phyloP scores from a whole-genome alignment of 2,797 vertebrate genomes.

The Neostethus bicornis region DNA sequence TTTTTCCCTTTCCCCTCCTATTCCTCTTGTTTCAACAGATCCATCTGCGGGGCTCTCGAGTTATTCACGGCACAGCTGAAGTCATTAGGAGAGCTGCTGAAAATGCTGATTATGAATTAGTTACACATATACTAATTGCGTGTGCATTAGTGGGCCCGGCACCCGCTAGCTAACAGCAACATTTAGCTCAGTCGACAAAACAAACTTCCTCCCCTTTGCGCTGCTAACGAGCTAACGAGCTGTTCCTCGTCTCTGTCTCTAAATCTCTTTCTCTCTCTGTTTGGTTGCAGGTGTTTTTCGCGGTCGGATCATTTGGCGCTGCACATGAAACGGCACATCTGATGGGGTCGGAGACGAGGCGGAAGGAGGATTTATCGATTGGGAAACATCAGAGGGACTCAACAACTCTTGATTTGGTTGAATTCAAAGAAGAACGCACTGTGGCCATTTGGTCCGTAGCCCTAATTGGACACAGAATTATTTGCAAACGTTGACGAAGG shows the following conservation, averaged over 20 bases:
- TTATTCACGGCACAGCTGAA: constrained; percentile 73
- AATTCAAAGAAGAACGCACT: constrained; percentile 18
- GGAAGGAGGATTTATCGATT: constrained; percentile 43
- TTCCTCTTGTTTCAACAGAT: constrained; percentile 49
- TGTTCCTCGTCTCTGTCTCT: constrained; percentile 51
- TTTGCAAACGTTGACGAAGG: constrained; percentile 18
- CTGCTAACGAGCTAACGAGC: constrained; percentile 61
- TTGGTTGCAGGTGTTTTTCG: constrained; percentile 94
- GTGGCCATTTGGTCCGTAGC: constrained; percentile 49
- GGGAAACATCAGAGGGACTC: constrained; percentile 34
- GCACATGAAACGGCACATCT: constrained; percentile 99
- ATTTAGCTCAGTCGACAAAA: constrained; percentile 70
- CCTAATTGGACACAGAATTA: constrained; percentile 26
- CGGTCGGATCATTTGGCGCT: constrained; percentile 98
- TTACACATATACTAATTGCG: constrained; percentile 76
- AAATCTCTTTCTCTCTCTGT: no score
- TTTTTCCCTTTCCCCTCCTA: neutral
- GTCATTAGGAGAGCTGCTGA: constrained; percentile 72
- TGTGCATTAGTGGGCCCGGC: constrained; percentile 69
- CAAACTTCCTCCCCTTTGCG: constrained; percentile 57
- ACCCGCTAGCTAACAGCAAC: constrained; percentile 72
- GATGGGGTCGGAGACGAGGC: constrained; percentile 54
- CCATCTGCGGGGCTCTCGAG: constrained; percentile 65
- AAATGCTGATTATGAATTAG: constrained; percentile 80
- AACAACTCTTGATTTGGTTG: constrained; percentile 21